These are phyloP conservation scores for Drosophila orosa DNA, from an alignment of 1,140 invertebrate species.

Conservation along the genomic window DNA sequence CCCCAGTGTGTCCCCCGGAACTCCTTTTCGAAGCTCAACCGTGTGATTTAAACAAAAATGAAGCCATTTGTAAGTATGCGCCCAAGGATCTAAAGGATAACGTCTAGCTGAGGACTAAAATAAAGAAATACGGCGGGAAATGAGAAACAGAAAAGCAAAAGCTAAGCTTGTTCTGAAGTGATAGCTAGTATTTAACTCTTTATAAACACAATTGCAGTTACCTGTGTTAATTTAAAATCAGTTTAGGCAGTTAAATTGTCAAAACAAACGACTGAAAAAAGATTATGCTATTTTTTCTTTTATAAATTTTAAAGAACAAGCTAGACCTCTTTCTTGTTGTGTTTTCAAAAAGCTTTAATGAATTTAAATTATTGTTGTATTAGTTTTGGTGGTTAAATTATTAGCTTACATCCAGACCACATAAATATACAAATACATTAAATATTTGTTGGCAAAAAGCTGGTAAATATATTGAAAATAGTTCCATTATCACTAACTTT, in stretches of 20 bases:
- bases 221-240: background rate
- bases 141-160: background rate
- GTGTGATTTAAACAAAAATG: conserved; percentile 73
- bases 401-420: background rate
- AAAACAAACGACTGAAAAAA: background rate
- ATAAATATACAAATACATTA: background rate
- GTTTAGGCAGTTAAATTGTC: background rate
- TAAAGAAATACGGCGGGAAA: background rate
- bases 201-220: background rate
- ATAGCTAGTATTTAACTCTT: too few species aligned
- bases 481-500: too few species aligned
- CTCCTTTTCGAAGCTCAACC: conserved; percentile 40
- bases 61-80: conserved; percentile 77
- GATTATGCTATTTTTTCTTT: too few species aligned
- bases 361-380: background rate
- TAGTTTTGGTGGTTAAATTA: background rate
- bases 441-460: background rate
- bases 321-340: too few species aligned
- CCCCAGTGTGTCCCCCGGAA: conserved; percentile 32
- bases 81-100: conserved; percentile 34
- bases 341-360: background rate
- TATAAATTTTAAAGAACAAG: background rate
- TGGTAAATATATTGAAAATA: too few species aligned
- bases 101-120: background rate
- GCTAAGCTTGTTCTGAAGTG: background rate